Evolutionary conservation across 2,113 vertebrate species (phyloP).

Genomic region (Microtus oregoni): DNA sequence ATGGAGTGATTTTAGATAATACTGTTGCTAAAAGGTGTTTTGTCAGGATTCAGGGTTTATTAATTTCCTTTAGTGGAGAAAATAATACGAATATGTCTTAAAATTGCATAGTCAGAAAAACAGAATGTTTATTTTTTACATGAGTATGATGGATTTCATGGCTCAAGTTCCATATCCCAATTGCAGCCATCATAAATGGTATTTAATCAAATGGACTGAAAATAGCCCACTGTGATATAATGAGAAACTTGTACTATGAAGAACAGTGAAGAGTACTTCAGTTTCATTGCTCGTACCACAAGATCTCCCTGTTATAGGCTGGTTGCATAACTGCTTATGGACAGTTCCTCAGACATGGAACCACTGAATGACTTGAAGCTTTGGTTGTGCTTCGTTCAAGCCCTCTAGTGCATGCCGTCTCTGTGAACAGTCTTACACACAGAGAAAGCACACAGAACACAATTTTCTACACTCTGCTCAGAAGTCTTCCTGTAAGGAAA

Average conservation of each 20-base stretch:
- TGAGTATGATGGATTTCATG: neutral
- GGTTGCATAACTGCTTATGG: neutral
- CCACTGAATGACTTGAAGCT: constrained; percentile 67
- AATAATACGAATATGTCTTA: constrained; percentile 50
- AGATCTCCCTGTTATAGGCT: constrained; percentile 62
- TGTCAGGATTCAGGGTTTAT: constrained; percentile 42
- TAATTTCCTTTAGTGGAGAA: constrained; percentile 12
- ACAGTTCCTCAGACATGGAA: constrained; percentile 66
- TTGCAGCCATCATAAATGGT: constrained; percentile 58
- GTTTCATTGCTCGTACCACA: constrained; percentile 75
- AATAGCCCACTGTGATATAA: constrained; percentile 54
- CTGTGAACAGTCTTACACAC: constrained; percentile 37
- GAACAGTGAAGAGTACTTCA: constrained; percentile 59
- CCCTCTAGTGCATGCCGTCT: neutral
- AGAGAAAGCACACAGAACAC: constrained; percentile 19
- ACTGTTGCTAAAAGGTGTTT: constrained; percentile 49
- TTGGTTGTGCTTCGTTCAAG: constrained; percentile 34
- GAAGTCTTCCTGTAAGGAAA: neutral
- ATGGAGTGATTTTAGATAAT: constrained; percentile 57
- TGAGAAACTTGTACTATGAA: constrained; percentile 42
- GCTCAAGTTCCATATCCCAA: neutral
- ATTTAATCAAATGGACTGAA: constrained; percentile 78
- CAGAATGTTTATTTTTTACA: constrained; percentile 1
- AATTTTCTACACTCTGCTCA: fast-evolving
- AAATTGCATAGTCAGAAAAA: constrained; percentile 58